Conservation (phyloP, 2,888 invertebrate genomes). For the Thymelicus acteon region DNA sequence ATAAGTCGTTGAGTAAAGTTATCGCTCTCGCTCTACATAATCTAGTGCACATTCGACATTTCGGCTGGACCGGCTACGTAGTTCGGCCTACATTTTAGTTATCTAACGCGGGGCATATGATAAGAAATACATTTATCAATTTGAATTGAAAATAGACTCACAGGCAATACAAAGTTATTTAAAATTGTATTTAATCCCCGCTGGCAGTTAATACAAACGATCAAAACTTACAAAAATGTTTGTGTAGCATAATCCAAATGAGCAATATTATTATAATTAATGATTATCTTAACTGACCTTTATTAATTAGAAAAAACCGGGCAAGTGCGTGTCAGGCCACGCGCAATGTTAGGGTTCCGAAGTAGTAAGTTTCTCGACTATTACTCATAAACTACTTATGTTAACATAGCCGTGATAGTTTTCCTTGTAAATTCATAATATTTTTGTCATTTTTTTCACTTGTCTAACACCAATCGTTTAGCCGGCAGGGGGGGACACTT, state of each 20-base stretch:
- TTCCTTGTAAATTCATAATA: too few relatives aligned
- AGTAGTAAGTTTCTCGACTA: too few relatives aligned
- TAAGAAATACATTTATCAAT: conserved; percentile 13
- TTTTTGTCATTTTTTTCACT: too few relatives aligned
- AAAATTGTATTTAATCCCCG: background rate
- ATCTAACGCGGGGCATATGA: conserved; percentile 42
- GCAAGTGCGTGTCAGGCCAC: too few relatives aligned
- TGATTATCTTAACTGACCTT: too few relatives aligned
- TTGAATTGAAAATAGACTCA: conserved; percentile 27
- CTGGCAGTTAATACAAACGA: background rate
- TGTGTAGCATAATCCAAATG: background rate
- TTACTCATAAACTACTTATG: too few relatives aligned
- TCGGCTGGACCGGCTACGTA: conserved; percentile 38
- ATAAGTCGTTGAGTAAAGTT: conserved; percentile 50
- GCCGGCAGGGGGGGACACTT: too few relatives aligned
- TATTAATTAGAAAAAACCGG: too few relatives aligned
- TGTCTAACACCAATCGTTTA: too few relatives aligned
- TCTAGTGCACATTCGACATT: conserved; percentile 48
- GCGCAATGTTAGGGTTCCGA: too few relatives aligned
- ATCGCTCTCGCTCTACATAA: conserved; percentile 57
- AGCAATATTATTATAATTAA: too few relatives aligned
- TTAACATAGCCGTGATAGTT: too few relatives aligned
- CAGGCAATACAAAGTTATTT: background rate
- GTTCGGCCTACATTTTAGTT: conserved; percentile 44
- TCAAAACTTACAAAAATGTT: background rate